Percentiles rank a stretch among this genome's conserved stretches.
Conservation (phyloP, 1,140 invertebrate genomes). For the Oryctes rhinoceros region DNA sequence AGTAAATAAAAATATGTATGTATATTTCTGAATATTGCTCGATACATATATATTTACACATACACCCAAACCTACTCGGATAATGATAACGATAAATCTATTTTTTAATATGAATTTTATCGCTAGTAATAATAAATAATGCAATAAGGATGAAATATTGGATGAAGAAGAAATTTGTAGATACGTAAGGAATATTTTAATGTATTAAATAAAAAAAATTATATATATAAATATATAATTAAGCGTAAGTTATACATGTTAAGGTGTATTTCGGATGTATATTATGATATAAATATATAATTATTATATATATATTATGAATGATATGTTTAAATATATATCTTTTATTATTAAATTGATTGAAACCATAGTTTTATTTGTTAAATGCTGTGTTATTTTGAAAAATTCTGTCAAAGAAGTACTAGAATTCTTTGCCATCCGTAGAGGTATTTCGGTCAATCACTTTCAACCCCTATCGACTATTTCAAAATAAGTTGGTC, state of each 20-base stretch:
- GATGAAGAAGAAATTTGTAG: conserved; percentile 3
- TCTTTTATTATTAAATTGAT: neutral
- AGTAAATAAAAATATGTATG: neutral
- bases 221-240: neutral
- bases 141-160: conserved; percentile 15
- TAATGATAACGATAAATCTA: conserved; percentile 7
- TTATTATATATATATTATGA: conserved; percentile 7
- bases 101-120: conserved; percentile 42
- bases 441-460: too few species aligned
- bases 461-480: too few species aligned
- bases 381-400: neutral
- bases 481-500: too few species aligned
- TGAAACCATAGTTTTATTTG: neutral
- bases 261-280: conserved; percentile 10
- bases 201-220: conserved; percentile 6
- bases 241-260: too few species aligned
- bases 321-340: neutral
- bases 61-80: neutral
- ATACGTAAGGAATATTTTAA: neutral
- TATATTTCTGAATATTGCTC: too few species aligned
- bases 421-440: too few species aligned
- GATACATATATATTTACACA: neutral
- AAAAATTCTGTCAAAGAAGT: neutral
- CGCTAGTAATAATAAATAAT: conserved; percentile 18
- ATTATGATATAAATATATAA: neutral